A percentile compares a stretch with the other conserved stretches of the same genome.
Evolutionary conservation across 23 tunicate species (phyloP).

Genomic region (Clavelina lepadiformis): DNA sequence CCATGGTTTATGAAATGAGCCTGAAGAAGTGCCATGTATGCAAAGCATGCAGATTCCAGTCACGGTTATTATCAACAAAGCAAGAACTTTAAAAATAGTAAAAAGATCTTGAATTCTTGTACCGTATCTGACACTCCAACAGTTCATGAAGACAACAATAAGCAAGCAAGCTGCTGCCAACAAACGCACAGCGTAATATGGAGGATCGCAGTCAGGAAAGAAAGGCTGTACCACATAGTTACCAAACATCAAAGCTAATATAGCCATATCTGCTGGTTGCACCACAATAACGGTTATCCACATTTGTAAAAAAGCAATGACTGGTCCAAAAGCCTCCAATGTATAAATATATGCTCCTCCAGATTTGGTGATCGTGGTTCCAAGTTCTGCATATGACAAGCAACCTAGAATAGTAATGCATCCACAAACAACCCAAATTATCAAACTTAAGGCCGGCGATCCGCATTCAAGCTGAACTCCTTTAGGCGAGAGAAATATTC

Average conservation of each 20-base stretch:
- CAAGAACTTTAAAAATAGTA: constrained; percentile 72
- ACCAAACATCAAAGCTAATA: constrained; percentile 66
- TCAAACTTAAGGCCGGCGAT: constrained; percentile 67
- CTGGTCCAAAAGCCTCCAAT: constrained; percentile 65
- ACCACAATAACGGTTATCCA: constrained; percentile 85
- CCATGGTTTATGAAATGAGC: constrained; percentile 54
- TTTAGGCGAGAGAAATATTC: constrained; percentile 71
- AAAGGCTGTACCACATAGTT: constrained; percentile 72
- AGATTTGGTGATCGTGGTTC: constrained; percentile 82
- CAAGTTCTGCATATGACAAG: constrained; percentile 87
- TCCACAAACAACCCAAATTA: constrained; percentile 72
- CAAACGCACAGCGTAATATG: constrained; percentile 53
- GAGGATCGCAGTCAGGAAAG: constrained; percentile 70
- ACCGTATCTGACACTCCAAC: constrained; percentile 53
- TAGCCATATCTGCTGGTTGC: constrained; percentile 70
- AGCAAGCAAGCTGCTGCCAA: constrained; percentile 61
- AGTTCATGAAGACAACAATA: constrained; percentile 55
- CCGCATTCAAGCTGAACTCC: constrained; percentile 63
- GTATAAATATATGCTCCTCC: constrained; percentile 84
- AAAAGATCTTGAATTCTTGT: constrained; percentile 63
- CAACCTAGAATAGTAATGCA: constrained; percentile 67
- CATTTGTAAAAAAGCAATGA: constrained; percentile 62
- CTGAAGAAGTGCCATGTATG: constrained; percentile 16
- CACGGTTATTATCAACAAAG: constrained; percentile 58
- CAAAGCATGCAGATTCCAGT: constrained; percentile 33